Base-by-base conservation (phyloP, 2,888 invertebrate species). In the Ametastegia equiseti region DNA sequence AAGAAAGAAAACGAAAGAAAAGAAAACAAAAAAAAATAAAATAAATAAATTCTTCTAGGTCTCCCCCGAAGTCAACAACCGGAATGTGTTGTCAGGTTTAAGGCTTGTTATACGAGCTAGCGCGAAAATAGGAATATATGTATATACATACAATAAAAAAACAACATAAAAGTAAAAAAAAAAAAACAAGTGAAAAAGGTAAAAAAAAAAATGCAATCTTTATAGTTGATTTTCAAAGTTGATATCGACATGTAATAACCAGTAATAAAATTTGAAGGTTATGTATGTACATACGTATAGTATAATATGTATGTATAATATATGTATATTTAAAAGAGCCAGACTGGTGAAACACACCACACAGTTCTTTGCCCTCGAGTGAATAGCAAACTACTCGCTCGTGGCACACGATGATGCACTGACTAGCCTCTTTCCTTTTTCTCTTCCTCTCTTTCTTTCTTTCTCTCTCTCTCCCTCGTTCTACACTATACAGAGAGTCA, bases 301-400 rank as follows among this genome's bases (percentile, higher is more conserved):
- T n/a, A n/a, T n/a, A n/a, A n/a, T n/a, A n/a, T n/a, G n/a, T n/a
- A n/a, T n/a, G n/a, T n/a, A n/a, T n/a, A n/a, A n/a, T n/a, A n/a
- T n/a, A n/a, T n/a, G n/a, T n/a, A n/a, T n/a, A n/a, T 54, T 36
- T 33, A 75, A 54, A 54, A 33, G 54, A 36, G 33, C 33, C 45
- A 75, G 54, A 15, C 36, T 33, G n/a, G 36, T 33, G 9, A 19
- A 47, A 45, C 27, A n/a, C n/a, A n/a, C n/a, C 13, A n/a, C 36
- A 9, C 75, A 75, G 75, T 75, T 75, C 75, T 45, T 75, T 75
- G 75, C 75, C 75, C 75, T 54, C 75, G 45, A 75, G 75, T 75
- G 75, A 75, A 75, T 75, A 75, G 45, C 75, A 23, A 33, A 27
- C 60, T 30, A 27, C 60, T 60, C 27, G 45, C 71, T 71, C 71